Evolutionary conservation across 2,888 invertebrate genomes (phyloP).

Genomic region (Pimpla rufipes): DNA sequence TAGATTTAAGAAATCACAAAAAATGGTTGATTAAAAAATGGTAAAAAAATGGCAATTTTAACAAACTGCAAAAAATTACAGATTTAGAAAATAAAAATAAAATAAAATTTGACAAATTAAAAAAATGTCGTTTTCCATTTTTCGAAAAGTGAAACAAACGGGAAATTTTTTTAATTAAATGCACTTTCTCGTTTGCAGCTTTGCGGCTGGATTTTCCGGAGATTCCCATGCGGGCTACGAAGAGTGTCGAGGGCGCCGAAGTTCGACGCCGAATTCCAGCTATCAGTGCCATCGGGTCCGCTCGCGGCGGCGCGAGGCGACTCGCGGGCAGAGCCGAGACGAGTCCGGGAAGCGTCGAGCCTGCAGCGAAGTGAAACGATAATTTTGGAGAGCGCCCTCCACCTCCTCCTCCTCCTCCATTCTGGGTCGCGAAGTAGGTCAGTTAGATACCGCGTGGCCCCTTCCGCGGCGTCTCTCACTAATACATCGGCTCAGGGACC

Average conservation of each 20-base stretch:
- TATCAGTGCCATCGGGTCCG: not conserved
- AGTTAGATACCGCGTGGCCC: slow-evolving; percentile 76
- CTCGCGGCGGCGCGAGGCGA: not conserved
- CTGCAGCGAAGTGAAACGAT: slow-evolving; percentile 66
- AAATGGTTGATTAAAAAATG: too few species aligned
- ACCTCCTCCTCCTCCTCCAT: slow-evolving; percentile 68
- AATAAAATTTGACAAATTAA: too few species aligned
- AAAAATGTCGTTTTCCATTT: too few species aligned
- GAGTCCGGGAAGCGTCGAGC: slow-evolving; percentile 25
- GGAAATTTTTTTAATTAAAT: not conserved
- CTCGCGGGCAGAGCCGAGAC: not conserved
- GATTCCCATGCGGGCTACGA: not conserved
- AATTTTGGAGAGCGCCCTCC: slow-evolving; percentile 71
- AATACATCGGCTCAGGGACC: slow-evolving; percentile 3
- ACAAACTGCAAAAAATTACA: too few species aligned
- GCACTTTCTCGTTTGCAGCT: not conserved
- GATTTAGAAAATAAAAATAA: too few species aligned
- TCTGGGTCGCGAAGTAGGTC: slow-evolving; percentile 77
- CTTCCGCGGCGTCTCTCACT: slow-evolving; percentile 50
- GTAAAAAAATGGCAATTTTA: too few species aligned
- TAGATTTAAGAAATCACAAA: too few species aligned
- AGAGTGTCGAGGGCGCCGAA: not conserved
- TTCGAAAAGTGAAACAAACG: not conserved
- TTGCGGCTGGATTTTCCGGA: not conserved
- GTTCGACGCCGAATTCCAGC: slow-evolving; percentile 8